Evolutionary conservation across 2,888 invertebrate genomes (phyloP), one percentile per base, ranked within the genome.

Genomic region (Actias luna): DNA sequence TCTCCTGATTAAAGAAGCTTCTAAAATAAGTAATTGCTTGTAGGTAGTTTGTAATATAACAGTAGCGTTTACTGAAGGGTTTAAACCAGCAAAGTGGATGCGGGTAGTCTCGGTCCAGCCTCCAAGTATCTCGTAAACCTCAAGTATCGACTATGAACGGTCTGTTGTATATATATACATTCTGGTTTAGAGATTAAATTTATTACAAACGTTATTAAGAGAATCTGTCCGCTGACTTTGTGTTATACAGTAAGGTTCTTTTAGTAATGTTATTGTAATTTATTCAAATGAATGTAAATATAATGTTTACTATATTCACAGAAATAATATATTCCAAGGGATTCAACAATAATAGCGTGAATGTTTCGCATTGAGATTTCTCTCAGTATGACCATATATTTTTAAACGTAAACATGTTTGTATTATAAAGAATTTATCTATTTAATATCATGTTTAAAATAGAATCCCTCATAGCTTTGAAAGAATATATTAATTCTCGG

Each of bases 51-150:
- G 27, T 80, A 83, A 80, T 87, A 84, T 79, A 76, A 78, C 79
- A 82, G 79, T 81, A 78, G 84, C 84, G 80, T 85, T 80, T 79
- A 83, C 83, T 80, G 80, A 78, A 73, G 78, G 79, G 77, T 80
- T 72, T 76, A 77, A 80, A 77, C 78, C 78, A 76, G 77, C 84
- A 87, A 87, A 89, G 85, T 78, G 84, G 85, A 89, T 88, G 88
- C 88, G 89, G 88, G 89, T 86, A 82, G 74, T 73, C 82, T 80
- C 80, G 78, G 83, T 78, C 86, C 89, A 85, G 85, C 87, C 90
- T 91, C 91, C 91, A 91, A 91, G 91, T 91, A 91, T 90, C 88
- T 85, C 77, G 79, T 77, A 78, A 80, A 80, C 82, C 76, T 80
- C 83, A 80, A 79, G 74, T 78, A 76, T 77, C 81, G 82, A 84